A percentile compares a stretch with the other conserved stretches of the same genome.
Evolutionary conservation across 1,140 invertebrate species (phyloP).

Genomic region (Neocloeon triangulifer): DNA sequence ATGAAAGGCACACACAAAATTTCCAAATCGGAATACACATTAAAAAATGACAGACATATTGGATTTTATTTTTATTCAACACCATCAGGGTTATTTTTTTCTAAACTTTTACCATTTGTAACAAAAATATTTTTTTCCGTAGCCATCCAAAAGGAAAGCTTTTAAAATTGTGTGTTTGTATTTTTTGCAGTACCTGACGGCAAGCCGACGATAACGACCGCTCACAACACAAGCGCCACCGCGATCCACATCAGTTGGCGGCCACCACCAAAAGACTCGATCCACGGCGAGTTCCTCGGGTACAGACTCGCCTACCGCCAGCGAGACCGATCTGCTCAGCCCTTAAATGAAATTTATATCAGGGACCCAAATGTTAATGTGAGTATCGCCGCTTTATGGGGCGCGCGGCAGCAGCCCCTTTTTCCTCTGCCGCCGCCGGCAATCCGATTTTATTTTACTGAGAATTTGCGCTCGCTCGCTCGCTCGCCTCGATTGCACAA

Average conservation of each 20-base stretch:
- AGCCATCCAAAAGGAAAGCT: too few relatives aligned
- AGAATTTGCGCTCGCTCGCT: too few relatives aligned
- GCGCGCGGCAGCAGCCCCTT: conserved; percentile 9
- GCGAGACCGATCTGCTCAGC: conserved; percentile 27
- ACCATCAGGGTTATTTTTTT: too few relatives aligned
- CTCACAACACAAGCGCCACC: conserved; percentile 43
- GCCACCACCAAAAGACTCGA: conserved; percentile 36
- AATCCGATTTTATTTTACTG: too few relatives aligned
- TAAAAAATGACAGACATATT: too few relatives aligned
- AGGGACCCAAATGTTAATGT: conserved; percentile 38
- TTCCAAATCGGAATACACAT: too few relatives aligned
- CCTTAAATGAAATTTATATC: conserved; percentile 41
- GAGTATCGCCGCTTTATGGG: conserved; percentile 13
- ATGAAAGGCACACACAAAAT: too few relatives aligned
- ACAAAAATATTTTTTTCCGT: too few relatives aligned
- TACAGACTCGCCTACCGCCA: conserved; percentile 45
- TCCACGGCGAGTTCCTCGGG: conserved; percentile 57
- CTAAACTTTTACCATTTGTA: too few relatives aligned
- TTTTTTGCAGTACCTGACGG: conserved; percentile 38
- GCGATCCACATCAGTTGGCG: conserved; percentile 47
- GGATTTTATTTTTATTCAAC: too few relatives aligned
- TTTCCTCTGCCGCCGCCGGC: too few relatives aligned
- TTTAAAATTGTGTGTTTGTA: conserved; percentile 5
- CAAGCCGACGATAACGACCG: conserved; percentile 41
- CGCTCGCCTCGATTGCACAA: too few relatives aligned